Evolutionary conservation across 1,140 invertebrate genomes (phyloP).

Genomic region (Teleopsis dalmanni): DNA sequence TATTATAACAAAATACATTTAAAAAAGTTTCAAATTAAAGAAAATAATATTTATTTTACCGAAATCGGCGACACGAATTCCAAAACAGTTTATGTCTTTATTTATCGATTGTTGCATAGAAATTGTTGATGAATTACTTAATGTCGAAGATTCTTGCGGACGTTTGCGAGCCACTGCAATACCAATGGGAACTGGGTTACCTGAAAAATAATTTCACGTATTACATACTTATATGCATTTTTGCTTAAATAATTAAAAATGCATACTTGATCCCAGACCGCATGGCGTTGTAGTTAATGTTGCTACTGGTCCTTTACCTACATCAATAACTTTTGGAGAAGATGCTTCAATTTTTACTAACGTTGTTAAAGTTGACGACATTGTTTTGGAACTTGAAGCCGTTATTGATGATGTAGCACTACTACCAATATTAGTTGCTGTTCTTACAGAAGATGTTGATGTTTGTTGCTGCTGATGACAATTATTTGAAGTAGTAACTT

Average conservation of each 20-base stretch:
- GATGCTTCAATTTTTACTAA: slow-evolving; percentile 47
- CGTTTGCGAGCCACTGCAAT: slow-evolving; percentile 78
- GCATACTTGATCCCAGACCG: slow-evolving; percentile 24
- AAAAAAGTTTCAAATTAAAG: not conserved
- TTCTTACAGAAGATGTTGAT: slow-evolving; percentile 7
- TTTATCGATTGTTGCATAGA: slow-evolving; percentile 34
- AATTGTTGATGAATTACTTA: slow-evolving; percentile 20
- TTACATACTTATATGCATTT: not conserved
- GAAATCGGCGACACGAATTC: slow-evolving; percentile 49
- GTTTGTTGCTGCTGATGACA: slow-evolving; percentile 18
- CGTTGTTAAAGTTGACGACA: slow-evolving; percentile 33
- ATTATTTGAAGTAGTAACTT: slow-evolving; percentile 56
- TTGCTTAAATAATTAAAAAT: not conserved
- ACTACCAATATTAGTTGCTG: not conserved
- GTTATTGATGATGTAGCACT: slow-evolving; percentile 1
- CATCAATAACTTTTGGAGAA: slow-evolving; percentile 43
- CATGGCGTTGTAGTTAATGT: slow-evolving; percentile 1
- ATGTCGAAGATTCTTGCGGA: slow-evolving; percentile 51
- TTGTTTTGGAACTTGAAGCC: slow-evolving; percentile 29
- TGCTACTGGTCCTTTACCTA: slow-evolving; percentile 10
- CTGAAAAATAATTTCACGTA: slow-evolving; percentile 24
- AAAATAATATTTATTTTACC: slow-evolving; percentile 44
- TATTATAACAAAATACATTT: not conserved
- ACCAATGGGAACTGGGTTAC: slow-evolving; percentile 68
- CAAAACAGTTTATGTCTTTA: slow-evolving; percentile 43